phyloP scores from a whole-genome alignment of 2,888 invertebrate genomes.

The Girardia tigrina region DNA sequence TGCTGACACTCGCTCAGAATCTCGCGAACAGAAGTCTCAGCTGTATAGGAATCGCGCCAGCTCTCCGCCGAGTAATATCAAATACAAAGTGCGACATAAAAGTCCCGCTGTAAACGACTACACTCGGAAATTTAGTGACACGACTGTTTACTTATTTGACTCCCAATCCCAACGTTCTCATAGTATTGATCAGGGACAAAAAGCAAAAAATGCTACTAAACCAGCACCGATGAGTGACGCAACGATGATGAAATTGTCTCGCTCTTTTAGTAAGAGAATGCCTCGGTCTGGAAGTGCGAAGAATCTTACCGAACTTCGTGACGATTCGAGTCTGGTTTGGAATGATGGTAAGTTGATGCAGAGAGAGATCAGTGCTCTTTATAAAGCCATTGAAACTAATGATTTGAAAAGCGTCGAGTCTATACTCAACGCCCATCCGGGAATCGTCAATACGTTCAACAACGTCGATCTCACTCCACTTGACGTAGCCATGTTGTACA shows the following conservation, averaged over 20 bases:
- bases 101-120: not conserved
- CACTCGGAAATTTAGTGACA: not conserved
- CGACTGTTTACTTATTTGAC: not conserved
- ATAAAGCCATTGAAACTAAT: slow-evolving; percentile 25
- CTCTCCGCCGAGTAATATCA: not conserved
- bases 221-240: not conserved
- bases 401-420: not conserved
- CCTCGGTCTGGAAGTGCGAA: not conserved
- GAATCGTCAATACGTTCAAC: slow-evolving; percentile 28
- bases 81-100: not conserved
- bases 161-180: slow-evolving; percentile 7
- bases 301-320: not conserved
- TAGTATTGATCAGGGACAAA: slow-evolving; percentile 21
- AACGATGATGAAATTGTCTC: not conserved
- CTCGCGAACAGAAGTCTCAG: not conserved
- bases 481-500: slow-evolving; percentile 29
- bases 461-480: slow-evolving; percentile 33
- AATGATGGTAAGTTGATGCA: not conserved
- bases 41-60: not conserved
- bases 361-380: slow-evolving; percentile 28
- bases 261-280: slow-evolving; percentile 5
- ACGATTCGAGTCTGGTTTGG: not conserved
- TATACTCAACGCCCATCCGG: slow-evolving; percentile 29
- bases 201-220: not conserved
- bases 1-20: not conserved